Base-by-base conservation (phyloP, 2,888 invertebrate genomes). In the Scrobipalpa costella region DNA sequence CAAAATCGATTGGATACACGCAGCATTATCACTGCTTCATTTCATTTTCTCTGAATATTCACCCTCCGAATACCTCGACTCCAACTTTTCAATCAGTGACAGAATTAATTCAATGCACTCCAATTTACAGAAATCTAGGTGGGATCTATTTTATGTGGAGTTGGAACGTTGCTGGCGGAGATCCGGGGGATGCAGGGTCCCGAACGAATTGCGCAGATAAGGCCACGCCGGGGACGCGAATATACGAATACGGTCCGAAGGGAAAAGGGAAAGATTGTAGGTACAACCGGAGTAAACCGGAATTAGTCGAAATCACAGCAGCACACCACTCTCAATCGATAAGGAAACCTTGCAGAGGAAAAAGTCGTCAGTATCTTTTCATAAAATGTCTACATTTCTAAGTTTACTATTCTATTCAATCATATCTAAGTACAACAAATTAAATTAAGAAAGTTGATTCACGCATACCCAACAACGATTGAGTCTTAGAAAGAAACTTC, bases 51-150 rank as follows among this genome's bases (percentile, higher is more conserved):
- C 57, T 60, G 49, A 67, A 67, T 67, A 68, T 64, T 68, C 65
- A 59, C 64, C 52, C 63, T 57, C 62, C 55, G 55, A 55, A 66
- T 61, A 67, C 61, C 67, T 63, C 68, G 64, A 68, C 67, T 68
- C 66, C 70, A 80, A 81, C 76, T 80, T 84, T 87, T 83, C 81
- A 84, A 85, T 85, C 80, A 80, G 69, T 69, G 70, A 69, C 72
- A 71, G 72, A 80, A 80, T 81, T 83, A 84, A 84, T 83, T 82
- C 75, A 79, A 80, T 80, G 81, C 79, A 79, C 77, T 84, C 79
- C 77, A 79, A 80, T 83, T 79, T 78, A 71, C 69, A 73, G 72
- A 66, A 70, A 70, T 69, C 75, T 74, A 72, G 70, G 69, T 65
- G 68, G 69, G 70, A 83, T 83, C 80, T 82, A 83, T 83, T 83